Conservation (phyloP, 2,888 invertebrate species). For the Epinotia bilunana region DNA sequence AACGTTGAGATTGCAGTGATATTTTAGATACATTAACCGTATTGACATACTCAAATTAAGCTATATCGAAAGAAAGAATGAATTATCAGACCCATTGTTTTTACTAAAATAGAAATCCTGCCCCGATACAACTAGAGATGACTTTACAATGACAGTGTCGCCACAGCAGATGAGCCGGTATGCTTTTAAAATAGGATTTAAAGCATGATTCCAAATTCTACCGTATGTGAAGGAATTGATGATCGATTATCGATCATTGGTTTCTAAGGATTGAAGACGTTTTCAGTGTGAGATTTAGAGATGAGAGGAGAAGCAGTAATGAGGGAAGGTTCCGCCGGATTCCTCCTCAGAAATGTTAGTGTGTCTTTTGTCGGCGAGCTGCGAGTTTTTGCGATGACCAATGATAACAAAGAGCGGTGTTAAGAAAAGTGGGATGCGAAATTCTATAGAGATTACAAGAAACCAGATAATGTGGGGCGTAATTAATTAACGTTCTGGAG, state of each 20-base stretch:
- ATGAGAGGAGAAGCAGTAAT: constrained; percentile 78
- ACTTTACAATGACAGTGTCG: background rate
- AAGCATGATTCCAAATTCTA: background rate
- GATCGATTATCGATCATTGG: constrained; percentile 44
- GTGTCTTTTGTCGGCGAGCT: constrained; percentile 81
- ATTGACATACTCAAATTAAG: constrained; percentile 30
- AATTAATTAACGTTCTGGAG: constrained; percentile 69
- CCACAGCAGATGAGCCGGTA: background rate
- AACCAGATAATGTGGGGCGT: constrained; percentile 63
- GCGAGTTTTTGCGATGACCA: constrained; percentile 80
- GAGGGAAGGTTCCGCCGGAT: constrained; percentile 77
- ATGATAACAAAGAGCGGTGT: constrained; percentile 80
- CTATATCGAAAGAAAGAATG: constrained; percentile 5
- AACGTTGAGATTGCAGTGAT: background rate
- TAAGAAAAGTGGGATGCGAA: constrained; percentile 69
- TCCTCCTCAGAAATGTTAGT: constrained; percentile 75
- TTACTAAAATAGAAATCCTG: background rate
- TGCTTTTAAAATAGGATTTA: background rate
- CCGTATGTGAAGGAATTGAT: constrained; percentile 25
- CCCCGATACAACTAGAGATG: background rate
- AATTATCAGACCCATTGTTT: background rate
- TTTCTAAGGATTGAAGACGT: constrained; percentile 54
- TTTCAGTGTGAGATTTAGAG: constrained; percentile 53
- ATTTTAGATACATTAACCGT: background rate
- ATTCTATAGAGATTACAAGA: constrained; percentile 68